phyloP scores from a whole-genome alignment of 30 jellyfish, hydroid and myxozoan genomes.

The Aurelia aurita region DNA sequence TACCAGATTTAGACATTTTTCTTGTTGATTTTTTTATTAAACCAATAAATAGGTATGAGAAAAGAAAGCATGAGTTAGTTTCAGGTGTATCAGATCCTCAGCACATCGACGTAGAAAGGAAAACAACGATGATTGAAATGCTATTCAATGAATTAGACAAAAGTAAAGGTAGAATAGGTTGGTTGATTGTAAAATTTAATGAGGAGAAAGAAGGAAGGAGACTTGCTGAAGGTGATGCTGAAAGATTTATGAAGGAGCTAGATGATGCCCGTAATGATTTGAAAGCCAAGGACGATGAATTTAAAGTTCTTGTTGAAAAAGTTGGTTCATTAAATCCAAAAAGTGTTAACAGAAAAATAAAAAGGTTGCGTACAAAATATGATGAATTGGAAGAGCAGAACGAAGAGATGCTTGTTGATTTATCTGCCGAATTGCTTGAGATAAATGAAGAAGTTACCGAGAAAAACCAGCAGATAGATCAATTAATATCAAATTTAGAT shows the following conservation, averaged over 20 bases:
- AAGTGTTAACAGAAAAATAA: neutral
- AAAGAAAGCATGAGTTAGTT: too few relatives aligned
- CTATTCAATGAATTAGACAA: neutral
- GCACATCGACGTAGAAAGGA: too few relatives aligned
- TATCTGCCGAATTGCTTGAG: neutral
- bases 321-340: neutral
- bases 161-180: neutral
- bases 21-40: too few relatives aligned
- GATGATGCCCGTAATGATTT: neutral
- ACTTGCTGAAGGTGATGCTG: neutral
- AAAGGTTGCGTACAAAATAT: neutral
- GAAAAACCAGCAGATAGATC: neutral
- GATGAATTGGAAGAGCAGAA: neutral
- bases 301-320: neutral
- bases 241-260: neutral
- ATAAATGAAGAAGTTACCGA: neutral
- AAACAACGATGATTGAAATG: neutral
- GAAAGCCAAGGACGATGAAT: neutral
- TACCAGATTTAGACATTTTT: too few relatives aligned
- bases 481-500: neutral
- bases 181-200: neutral
- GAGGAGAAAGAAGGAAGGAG: neutral
- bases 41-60: too few relatives aligned
- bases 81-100: too few relatives aligned
- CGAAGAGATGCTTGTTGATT: constrained; percentile 1